Evolutionary conservation across 2,113 vertebrate species (phyloP), one percentile per base, ranked within the genome.

Genomic region (Pandion haliaetus): DNA sequence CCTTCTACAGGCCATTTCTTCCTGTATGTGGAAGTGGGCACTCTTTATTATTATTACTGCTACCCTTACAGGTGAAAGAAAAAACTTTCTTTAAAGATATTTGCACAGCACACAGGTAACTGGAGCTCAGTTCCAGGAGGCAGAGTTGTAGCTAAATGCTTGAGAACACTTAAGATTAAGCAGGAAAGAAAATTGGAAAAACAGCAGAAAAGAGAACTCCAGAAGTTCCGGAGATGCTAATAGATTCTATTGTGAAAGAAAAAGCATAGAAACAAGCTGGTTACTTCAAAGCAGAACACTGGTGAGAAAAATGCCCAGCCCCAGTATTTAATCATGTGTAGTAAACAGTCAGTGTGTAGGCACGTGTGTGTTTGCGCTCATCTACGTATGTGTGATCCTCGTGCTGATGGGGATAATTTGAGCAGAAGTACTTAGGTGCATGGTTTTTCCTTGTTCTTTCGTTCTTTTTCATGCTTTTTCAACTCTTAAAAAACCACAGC

Each of bases 311-410:
- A 42, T 58, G 20, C 8, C 15, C 17, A 42, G 54, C n/a, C 3
- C 5, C 18, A n/a, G 29, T 42, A 18, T 61, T 70, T 59, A 14
- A 24, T 2, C 4, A 2, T 62, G 70, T 16, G 14, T 0, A 32
- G 12, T 42, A 12, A 69, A 10, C 14, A 23, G 45, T 14, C 3
- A 4, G 23, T 17, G 21, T 28, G 25, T n/a, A 31, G 71, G 19
- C 31, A 28, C 3, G 15, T 5, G 19, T 21, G 23, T 38, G 12
- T 38, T 89, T 36, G 21, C 2, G 2, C 16, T 54, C 12, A 2
- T 13, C 31, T 40, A 1, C n/a, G 29, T 44, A 9, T 0, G 0
- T 21, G n/a, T 14, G 32, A 14, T 59, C 13, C 29, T 65, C 0
- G 0, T 23, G 36, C 29, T 61, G 36, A 16, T 0, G 6, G 32